Percentiles rank a stretch among this genome's conserved stretches.
Evolutionary conservation across 2,888 invertebrate genomes (phyloP).

Genomic region (Campaea margaritaria): DNA sequence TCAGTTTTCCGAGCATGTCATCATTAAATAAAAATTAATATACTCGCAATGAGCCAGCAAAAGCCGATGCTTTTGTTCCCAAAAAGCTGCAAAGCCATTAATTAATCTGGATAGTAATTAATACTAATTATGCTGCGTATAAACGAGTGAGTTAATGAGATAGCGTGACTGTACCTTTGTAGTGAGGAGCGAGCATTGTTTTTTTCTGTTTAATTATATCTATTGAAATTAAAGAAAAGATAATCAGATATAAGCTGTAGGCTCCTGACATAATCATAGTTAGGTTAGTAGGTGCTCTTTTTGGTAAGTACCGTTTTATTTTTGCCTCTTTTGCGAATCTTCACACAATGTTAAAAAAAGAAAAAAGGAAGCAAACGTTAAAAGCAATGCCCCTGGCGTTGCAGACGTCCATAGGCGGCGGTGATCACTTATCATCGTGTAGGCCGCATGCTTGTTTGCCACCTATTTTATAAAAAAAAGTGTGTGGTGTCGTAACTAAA

Average conservation of each 20-base stretch:
- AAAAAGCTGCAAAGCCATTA: slow-evolving; percentile 55
- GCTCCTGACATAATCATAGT: too few species aligned
- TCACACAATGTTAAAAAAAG: too few species aligned
- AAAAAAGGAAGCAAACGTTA: too few species aligned
- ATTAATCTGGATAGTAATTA: slow-evolving; percentile 61
- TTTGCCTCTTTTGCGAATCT: too few species aligned
- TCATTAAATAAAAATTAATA: slow-evolving; percentile 57
- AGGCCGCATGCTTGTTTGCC: too few species aligned
- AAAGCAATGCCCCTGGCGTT: too few species aligned
- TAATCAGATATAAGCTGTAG: not conserved
- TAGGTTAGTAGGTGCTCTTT: too few species aligned
- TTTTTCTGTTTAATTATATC: not conserved
- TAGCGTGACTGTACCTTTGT: slow-evolving; percentile 55
- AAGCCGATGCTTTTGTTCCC: slow-evolving; percentile 56
- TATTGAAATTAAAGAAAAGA: slow-evolving; percentile 6
- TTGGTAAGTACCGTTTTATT: too few species aligned
- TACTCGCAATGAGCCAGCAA: slow-evolving; percentile 51
- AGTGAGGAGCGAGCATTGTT: not conserved
- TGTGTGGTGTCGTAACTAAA: too few species aligned
- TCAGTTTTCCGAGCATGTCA: slow-evolving; percentile 28
- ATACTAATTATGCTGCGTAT: slow-evolving; percentile 69
- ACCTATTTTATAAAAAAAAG: too few species aligned
- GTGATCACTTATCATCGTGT: too few species aligned
- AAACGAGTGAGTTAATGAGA: slow-evolving; percentile 63
- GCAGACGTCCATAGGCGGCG: too few species aligned